phyloP scores from a whole-genome alignment of 2,888 invertebrate genomes.

The Candidula unifasciata region DNA sequence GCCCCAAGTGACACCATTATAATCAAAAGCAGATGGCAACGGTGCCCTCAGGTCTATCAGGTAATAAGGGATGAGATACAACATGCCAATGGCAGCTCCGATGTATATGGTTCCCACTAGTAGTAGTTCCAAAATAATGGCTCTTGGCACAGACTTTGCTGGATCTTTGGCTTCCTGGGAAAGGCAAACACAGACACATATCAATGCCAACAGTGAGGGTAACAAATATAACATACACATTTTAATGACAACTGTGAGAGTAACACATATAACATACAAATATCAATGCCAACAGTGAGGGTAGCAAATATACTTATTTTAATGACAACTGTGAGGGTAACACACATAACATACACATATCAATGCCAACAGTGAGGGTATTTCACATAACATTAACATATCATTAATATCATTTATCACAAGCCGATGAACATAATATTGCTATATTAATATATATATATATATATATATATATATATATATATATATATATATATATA shows the following conservation, averaged over 20 bases:
- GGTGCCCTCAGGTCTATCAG: conserved; percentile 69
- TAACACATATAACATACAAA: too few relatives aligned
- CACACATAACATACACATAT: neutral
- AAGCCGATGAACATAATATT: too few relatives aligned
- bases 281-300: neutral
- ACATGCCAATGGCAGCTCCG: conserved; percentile 65
- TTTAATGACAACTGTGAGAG: too few relatives aligned
- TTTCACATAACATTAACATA: neutral
- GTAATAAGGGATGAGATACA: conserved; percentile 69
- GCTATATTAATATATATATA: too few relatives aligned
- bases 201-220: neutral
- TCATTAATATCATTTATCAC: too few relatives aligned
- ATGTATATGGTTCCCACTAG: conserved; percentile 69
- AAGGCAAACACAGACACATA: neutral
- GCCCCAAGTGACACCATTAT: conserved; percentile 68
- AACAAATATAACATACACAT: too few relatives aligned
- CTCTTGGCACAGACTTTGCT: conserved; percentile 76
- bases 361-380: too few relatives aligned
- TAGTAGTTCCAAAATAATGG: conserved; percentile 68
- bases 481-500: neutral
- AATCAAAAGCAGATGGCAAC: conserved; percentile 71
- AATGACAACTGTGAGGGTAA: too few relatives aligned
- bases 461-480: too few relatives aligned
- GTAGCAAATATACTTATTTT: too few relatives aligned
- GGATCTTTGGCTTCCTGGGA: conserved; percentile 76